These are phyloP conservation scores for Andrena chrysosceles DNA, from an alignment of 2,888 invertebrate species.

Conservation along the genomic window DNA sequence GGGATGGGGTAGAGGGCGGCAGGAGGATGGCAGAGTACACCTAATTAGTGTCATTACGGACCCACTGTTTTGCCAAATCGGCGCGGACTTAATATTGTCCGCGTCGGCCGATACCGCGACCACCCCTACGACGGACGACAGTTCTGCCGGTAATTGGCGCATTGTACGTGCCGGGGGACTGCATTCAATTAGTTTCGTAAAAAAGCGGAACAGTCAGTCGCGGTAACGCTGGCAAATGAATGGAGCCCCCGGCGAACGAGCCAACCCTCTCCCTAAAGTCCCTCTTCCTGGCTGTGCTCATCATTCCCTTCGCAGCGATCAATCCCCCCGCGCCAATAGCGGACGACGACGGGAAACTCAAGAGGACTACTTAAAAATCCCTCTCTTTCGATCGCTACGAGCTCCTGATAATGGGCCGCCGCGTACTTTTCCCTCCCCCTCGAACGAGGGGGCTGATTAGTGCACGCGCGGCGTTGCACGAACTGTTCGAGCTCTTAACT, in stretches of 20 bases:
- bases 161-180: conserved; percentile 74
- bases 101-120: conserved; percentile 29
- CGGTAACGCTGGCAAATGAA: conserved; percentile 77
- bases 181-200: conserved; percentile 81
- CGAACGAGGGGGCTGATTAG: conserved; percentile 18
- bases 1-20: not conserved
- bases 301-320: conserved; percentile 42
- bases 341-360: conserved; percentile 23
- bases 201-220: conserved; percentile 75
- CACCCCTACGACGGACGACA: conserved; percentile 66
- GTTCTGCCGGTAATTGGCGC: conserved; percentile 77
- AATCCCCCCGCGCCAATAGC: conserved; percentile 24
- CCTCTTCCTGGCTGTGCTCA: conserved; percentile 51
- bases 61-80: conserved; percentile 78
- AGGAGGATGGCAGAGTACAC: conserved; percentile 71
- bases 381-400: not conserved
- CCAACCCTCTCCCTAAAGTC: conserved; percentile 45
- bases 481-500: not conserved
- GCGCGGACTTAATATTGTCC: conserved; percentile 78
- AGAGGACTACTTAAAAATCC: conserved; percentile 47
- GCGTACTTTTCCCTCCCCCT: not conserved
- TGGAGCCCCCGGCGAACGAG: conserved; percentile 63
- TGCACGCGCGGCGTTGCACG: not conserved
- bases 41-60: conserved; percentile 80
- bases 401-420: not conserved